Evolutionary conservation across 2,113 vertebrate genomes (phyloP), one percentile per base, ranked within the genome.

Genomic region (Salminus brasiliensis): DNA sequence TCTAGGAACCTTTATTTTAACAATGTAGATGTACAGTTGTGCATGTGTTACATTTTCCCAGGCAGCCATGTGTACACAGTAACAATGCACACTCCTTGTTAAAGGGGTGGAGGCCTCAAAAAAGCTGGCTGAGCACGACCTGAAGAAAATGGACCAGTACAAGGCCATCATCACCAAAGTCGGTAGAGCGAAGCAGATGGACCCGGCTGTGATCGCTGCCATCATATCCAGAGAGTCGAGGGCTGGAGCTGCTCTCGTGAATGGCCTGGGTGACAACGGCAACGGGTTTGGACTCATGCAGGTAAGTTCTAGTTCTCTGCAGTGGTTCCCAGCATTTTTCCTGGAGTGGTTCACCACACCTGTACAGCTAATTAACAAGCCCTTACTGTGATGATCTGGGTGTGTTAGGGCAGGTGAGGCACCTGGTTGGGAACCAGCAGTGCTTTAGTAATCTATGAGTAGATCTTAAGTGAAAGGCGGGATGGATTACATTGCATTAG

Each of bases 251-350:
- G 25, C 10, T 21, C 27, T 67, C 34, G 5, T 72, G 57, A 47
- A 89, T 0, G 86, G 88, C 27, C 94, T 89, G 83, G 79, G 91
- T 16, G 85, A 75, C 81, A 18, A 65, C 0, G 82, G 90, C 21
- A 92, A 92, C 2, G 87, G 53, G 5, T 87, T 89, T 0, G 88
- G 89, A 55, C 76, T 92, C 74, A 91, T 93, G 81, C 93, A 95
- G 93, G 94, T 94, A 85, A 36, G 27, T 49, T 12, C 15, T 43
- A 68, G 32, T 10, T 41, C 13, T n/a, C n/a, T 6, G n/a, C n/a
- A 13, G 29, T 27, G 2, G 60, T 10, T 30, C 47, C 47, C 47
- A 52, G 2, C 16, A 11, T 21, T 30, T 1, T 57, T 23, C 8
- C 52, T 23, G 5, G 52, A 11, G 2, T 25, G 3, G 10, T 9